Base-by-base conservation (phyloP, 2,888 invertebrate genomes). In the Diaphora mendica region DNA sequence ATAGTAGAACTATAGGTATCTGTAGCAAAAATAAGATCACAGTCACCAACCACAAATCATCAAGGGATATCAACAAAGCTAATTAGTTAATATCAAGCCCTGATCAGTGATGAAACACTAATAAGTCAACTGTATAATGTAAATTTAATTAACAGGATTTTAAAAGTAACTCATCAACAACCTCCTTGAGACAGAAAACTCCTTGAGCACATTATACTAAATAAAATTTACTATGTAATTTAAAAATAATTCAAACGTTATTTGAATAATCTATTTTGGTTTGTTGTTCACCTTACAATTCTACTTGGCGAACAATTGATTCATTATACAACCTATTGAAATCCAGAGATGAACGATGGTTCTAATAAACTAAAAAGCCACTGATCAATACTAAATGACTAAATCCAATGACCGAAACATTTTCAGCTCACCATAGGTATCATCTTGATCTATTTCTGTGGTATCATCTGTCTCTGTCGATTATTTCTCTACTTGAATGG, bases 331-430 rank as follows among this genome's bases (percentile, higher is more conserved):
- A 79, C 77, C 77, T 80, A 85, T 83, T 81, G 71, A 72, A 74
- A 77, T 71, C 71, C 69, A 79, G 77, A 79, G 82, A 85, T 78
- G 84, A 83, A 83, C 77, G 79, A 81, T 85, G 75, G 74, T 85
- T 83, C 78, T 81, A 81, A 79, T 77, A 83, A 67, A 75, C 79
- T 77, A 75, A 77, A 79, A 73, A 71, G 72, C 77, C 65, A 68
- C 75, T 71, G 73, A 48, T 84, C 83, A 85, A 85, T 82, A 62
- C 59, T 62, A 30, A 62, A 62, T 62, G 3, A 20, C 20, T 48
- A 4, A 48, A 62, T 62, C 5, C 2, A 30, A 62, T 15, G 26
- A 77, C 77, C 81, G 76, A 80, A 83, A 76, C 78, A 73, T 81
- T 71, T 81, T 81, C 76, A 79, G 77, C 0, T 48, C 20, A 48